phyloP scores from a whole-genome alignment of 2,797 vertebrate species.

The Diceros bicornis region DNA sequence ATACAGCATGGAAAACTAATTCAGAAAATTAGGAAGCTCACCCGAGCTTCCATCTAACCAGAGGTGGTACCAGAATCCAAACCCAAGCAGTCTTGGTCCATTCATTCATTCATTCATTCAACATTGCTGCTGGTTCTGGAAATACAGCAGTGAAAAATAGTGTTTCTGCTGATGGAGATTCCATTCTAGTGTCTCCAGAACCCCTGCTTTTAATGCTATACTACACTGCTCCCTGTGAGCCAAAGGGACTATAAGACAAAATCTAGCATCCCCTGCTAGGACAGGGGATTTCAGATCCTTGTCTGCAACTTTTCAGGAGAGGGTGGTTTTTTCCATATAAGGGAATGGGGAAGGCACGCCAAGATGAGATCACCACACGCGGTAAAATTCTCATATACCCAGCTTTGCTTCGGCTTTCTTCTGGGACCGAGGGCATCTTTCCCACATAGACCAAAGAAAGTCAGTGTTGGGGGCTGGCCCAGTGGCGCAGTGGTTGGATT shows the following conservation, averaged over 20 bases:
- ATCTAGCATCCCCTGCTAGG: not conserved
- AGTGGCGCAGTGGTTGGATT: too few relatives aligned
- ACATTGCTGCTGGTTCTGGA: not conserved
- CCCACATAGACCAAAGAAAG: not conserved
- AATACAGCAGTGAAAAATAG: too few relatives aligned
- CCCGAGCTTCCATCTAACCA: not conserved
- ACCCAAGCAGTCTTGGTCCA: not conserved
- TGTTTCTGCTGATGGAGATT: not conserved
- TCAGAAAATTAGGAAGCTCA: not conserved
- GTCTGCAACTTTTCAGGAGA: not conserved
- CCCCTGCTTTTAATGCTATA: too few relatives aligned
- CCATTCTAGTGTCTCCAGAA: too few relatives aligned
- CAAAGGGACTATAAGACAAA: not conserved
- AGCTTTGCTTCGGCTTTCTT: not conserved
- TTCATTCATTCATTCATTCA: not conserved
- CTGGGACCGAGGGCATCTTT: not conserved
- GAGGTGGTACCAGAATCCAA: not conserved
- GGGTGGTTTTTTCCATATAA: not conserved
- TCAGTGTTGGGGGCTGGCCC: not conserved
- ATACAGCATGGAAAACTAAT: not conserved
- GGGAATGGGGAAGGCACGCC: not conserved
- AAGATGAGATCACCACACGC: not conserved
- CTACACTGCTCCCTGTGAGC: not conserved
- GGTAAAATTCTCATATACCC: not conserved
- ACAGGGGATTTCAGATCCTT: not conserved